Evolutionary conservation across 2,113 vertebrate species (phyloP).

Genomic region (Notarius quadriscutis): DNA sequence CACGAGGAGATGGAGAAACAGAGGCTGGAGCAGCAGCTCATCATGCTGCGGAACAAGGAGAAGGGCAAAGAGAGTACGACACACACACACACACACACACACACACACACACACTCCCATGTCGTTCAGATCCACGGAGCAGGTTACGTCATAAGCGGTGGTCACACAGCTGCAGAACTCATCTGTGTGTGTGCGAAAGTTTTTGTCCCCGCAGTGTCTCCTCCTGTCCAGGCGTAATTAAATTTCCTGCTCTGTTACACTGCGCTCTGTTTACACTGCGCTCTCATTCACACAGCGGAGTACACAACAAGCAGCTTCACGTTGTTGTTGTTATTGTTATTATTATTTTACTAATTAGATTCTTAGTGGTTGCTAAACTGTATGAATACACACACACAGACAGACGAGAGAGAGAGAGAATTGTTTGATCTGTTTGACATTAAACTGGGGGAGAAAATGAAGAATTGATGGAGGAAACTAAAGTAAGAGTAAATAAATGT

Average conservation of each 20-base stretch:
- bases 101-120: background rate
- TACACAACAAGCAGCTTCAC: background rate
- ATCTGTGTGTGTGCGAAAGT: background rate
- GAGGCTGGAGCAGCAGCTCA: constrained; percentile 81
- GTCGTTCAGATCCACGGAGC: background rate
- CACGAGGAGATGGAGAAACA: constrained; percentile 83
- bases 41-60: constrained; percentile 81
- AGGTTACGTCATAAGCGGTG: background rate
- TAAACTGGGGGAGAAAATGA: background rate
- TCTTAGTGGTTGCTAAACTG: background rate
- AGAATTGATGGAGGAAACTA: background rate
- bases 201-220: background rate
- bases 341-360: constrained; percentile 1
- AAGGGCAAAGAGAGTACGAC: constrained; percentile 82
- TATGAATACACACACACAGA: too few relatives aligned
- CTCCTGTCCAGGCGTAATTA: background rate
- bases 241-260: constrained; percentile 1
- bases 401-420: background rate
- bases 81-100: constrained; percentile 22
- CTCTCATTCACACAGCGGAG: background rate
- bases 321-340: background rate
- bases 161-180: constrained; percentile 4
- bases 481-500: background rate
- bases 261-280: background rate
- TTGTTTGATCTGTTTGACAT: background rate